Percentiles rank a stretch among this genome's conserved stretches.
phyloP scores from a whole-genome alignment of 2,113 vertebrate species.

The Tauraco erythrolophus region DNA sequence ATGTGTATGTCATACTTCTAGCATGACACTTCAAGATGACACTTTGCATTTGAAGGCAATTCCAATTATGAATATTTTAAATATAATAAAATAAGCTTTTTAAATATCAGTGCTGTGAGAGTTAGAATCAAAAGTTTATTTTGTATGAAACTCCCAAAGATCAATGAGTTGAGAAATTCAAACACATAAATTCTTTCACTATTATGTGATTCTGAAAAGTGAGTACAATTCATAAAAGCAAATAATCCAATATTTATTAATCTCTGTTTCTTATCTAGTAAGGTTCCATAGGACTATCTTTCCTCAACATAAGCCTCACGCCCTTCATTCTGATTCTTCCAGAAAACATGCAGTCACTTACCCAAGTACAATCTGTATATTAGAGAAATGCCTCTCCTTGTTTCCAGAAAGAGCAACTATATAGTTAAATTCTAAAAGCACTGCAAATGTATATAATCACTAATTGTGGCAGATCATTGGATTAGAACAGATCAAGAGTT shows the following conservation, averaged over 20 bases:
- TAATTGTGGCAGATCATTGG: background rate
- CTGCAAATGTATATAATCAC: background rate
- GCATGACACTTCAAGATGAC: background rate
- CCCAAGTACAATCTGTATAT: background rate
- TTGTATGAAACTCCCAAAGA: background rate
- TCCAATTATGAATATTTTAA: background rate
- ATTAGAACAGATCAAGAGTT: background rate
- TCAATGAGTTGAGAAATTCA: background rate
- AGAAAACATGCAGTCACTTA: background rate
- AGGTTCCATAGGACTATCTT: background rate
- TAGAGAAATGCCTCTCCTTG: background rate
- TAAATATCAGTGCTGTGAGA: background rate
- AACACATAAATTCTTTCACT: background rate
- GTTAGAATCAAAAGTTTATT: background rate
- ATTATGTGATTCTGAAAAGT: background rate
- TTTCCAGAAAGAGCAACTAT: background rate
- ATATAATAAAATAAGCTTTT: background rate
- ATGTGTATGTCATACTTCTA: background rate
- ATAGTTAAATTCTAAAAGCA: background rate
- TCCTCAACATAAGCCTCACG: background rate
- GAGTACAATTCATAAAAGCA: background rate
- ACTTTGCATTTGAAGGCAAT: background rate
- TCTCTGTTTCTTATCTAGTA: background rate
- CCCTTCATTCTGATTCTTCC: background rate
- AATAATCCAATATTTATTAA: background rate